Conservation (phyloP, 1,140 invertebrate genomes). For the Achatina immaculata region DNA sequence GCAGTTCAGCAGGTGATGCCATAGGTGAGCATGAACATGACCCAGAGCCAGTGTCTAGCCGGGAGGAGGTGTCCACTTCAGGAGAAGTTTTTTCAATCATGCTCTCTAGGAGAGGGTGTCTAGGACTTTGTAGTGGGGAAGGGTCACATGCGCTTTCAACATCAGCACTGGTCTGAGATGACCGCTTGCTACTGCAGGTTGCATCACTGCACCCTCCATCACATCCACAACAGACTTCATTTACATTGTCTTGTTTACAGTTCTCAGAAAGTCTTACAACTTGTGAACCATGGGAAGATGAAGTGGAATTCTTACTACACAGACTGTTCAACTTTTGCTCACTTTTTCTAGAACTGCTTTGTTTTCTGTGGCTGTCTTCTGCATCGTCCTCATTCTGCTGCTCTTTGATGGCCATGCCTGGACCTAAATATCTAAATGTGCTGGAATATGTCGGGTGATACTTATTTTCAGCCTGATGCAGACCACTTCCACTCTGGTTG, state of each 20-base stretch:
- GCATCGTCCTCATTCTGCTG: constrained; percentile 38
- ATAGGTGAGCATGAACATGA: constrained; percentile 31
- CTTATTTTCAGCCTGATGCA: background rate
- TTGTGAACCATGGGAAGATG: background rate
- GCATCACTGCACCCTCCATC: constrained; percentile 64
- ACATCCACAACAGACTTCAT: constrained; percentile 69
- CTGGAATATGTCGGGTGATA: background rate
- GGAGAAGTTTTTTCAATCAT: constrained; percentile 35
- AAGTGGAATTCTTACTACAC: background rate
- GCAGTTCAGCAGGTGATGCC: constrained; percentile 29
- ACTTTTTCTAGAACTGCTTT: no score
- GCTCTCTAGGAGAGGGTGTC: constrained; percentile 41
- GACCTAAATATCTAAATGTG: constrained; percentile 52
- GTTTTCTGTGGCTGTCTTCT: no score
- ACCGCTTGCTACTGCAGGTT: constrained; percentile 61
- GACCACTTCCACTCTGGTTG: background rate
- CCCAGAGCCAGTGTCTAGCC: constrained; percentile 16
- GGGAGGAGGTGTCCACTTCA: constrained; percentile 9
- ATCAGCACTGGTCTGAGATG: constrained; percentile 59
- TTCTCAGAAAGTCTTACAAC: background rate
- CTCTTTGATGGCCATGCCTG: constrained; percentile 62
- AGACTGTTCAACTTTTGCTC: constrained; percentile 14
- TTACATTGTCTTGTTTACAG: constrained; percentile 52
- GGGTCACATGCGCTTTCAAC: constrained; percentile 57
- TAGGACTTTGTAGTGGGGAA: constrained; percentile 48